Percentiles rank a stretch among this genome's conserved stretches.
phyloP scores from a whole-genome alignment of 2,888 invertebrate species.

The Drosophila eohydei region DNA sequence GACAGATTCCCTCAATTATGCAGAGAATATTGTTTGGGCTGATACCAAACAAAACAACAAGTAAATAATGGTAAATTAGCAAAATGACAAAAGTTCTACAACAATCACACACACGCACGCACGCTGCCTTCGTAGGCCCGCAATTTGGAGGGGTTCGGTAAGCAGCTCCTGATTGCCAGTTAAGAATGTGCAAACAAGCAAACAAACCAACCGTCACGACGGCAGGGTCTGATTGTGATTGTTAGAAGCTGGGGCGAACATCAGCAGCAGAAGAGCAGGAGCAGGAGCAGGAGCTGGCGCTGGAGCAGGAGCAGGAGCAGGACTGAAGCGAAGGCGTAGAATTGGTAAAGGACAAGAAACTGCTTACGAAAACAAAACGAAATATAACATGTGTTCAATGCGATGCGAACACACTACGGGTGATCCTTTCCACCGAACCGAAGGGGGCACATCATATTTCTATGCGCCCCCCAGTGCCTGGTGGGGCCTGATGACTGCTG shows the following conservation, averaged over 20 bases:
- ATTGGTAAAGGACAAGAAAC: slow-evolving; percentile 37
- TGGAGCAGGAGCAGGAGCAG: too few species aligned
- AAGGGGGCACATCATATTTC: slow-evolving; percentile 56
- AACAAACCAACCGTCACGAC: slow-evolving; percentile 57
- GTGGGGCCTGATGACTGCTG: not conserved
- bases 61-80: slow-evolving; percentile 73
- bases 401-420: slow-evolving; percentile 27
- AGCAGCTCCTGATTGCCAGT: slow-evolving; percentile 64
- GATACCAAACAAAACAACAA: slow-evolving; percentile 60
- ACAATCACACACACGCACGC: slow-evolving; percentile 41
- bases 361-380: slow-evolving; percentile 67
- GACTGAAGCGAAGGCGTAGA: slow-evolving; percentile 1
- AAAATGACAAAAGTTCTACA: slow-evolving; percentile 67
- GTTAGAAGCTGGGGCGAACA: slow-evolving; percentile 25
- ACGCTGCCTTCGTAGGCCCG: slow-evolving; percentile 16
- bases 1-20: slow-evolving; percentile 31
- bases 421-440: not conserved
- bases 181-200: slow-evolving; percentile 75
- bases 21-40: slow-evolving; percentile 35
- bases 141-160: slow-evolving; percentile 20
- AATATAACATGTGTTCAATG: slow-evolving; percentile 60
- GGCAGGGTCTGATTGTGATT: slow-evolving; percentile 58
- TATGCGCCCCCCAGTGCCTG: slow-evolving; percentile 36
- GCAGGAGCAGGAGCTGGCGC: not conserved
- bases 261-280: slow-evolving; percentile 5